Conservation (phyloP, 37 sponge, comb jelly and placozoan species). For the Mnemiopsis leidyi region DNA sequence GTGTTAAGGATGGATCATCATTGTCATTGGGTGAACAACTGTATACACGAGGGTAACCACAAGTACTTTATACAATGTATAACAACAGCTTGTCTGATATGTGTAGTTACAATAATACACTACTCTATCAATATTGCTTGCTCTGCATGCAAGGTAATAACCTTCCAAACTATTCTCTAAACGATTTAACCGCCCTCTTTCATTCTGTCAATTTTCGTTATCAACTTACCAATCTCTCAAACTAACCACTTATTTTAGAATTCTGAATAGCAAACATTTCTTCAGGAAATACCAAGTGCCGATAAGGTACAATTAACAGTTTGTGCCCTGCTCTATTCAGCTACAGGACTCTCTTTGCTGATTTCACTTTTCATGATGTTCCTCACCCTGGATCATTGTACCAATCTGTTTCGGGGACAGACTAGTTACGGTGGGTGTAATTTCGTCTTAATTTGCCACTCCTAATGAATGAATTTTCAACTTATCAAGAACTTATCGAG, state of each 20-base stretch:
- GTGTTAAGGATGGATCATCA: constrained; percentile 23
- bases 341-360: neutral
- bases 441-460: too few relatives aligned
- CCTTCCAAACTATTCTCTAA: too few relatives aligned
- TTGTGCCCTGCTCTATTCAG: neutral
- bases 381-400: constrained; percentile 43
- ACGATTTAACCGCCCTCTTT: too few relatives aligned
- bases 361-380: neutral
- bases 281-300: neutral
- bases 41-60: constrained; percentile 55
- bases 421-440: constrained; percentile 51
- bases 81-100: neutral
- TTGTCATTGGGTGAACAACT: constrained; percentile 51
- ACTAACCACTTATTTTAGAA: too few relatives aligned
- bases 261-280: too few relatives aligned
- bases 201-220: too few relatives aligned
- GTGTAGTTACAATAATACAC: constrained; percentile 17
- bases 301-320: neutral
- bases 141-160: neutral
- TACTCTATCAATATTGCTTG: neutral
- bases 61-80: constrained; percentile 35
- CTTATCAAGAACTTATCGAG: too few relatives aligned
- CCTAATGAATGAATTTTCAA: too few relatives aligned
- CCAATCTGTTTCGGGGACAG: constrained; percentile 17
- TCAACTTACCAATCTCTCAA: too few relatives aligned